phyloP scores from a whole-genome alignment of 2,113 vertebrate genomes.

The Nesogale talazaci region DNA sequence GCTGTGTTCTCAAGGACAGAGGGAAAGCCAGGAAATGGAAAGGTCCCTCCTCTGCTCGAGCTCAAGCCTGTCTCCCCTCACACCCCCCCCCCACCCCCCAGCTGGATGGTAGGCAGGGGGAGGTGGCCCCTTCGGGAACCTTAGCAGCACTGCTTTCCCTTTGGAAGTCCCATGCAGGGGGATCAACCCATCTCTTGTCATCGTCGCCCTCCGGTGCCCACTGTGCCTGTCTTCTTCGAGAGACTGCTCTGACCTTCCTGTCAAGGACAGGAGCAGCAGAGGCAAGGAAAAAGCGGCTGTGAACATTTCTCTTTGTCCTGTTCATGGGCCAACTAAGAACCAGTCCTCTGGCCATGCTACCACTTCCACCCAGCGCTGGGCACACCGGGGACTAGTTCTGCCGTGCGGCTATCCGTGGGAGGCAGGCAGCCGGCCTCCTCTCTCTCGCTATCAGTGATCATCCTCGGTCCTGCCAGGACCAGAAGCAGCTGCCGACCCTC shows the following conservation, averaged over 20 bases:
- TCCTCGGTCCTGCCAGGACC: not conserved
- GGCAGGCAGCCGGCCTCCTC: not conserved
- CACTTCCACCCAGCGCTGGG: not conserved
- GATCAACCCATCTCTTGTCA: not conserved
- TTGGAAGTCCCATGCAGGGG: not conserved
- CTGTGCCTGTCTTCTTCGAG: not conserved
- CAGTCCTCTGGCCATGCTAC: not conserved
- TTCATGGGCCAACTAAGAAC: not conserved
- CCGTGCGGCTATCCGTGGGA: not conserved
- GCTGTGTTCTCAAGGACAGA: not conserved
- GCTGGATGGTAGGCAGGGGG: too few species aligned
- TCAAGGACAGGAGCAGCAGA: not conserved
- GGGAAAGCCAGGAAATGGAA: not conserved
- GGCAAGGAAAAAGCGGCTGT: not conserved
- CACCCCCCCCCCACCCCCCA: too few species aligned
- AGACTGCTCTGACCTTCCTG: not conserved
- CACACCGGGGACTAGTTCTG: not conserved
- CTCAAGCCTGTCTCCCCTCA: not conserved
- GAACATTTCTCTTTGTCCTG: not conserved
- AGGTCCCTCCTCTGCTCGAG: not conserved
- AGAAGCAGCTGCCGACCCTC: not conserved
- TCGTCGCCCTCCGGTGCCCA: not conserved
- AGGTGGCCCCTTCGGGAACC: not conserved
- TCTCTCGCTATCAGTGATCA: not conserved
- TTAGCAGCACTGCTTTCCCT: not conserved